phyloP scores from a whole-genome alignment of 1,140 invertebrate genomes.

The Drosophila yakuba region DNA sequence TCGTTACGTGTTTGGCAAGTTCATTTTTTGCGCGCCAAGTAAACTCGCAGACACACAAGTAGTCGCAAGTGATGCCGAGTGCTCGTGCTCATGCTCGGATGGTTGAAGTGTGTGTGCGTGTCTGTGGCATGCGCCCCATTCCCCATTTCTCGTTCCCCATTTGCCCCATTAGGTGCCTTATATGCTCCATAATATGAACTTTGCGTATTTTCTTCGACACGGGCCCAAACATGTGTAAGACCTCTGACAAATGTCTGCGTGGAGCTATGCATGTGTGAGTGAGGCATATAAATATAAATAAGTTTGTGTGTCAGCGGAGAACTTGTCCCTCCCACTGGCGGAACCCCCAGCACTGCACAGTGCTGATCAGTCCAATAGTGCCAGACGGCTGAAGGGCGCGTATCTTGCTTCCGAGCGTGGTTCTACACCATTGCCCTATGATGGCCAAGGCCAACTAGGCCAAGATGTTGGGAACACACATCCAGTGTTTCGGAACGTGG shows the following conservation, averaged over 20 bases:
- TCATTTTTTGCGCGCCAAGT: slow-evolving; percentile 76
- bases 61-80: slow-evolving; percentile 64
- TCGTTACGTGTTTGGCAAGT: slow-evolving; percentile 82
- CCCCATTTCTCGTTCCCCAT: slow-evolving; percentile 26
- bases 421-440: too few relatives aligned
- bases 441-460: too few relatives aligned
- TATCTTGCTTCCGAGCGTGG: too few relatives aligned
- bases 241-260: slow-evolving; percentile 13
- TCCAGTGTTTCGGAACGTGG: not conserved
- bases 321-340: not conserved
- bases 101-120: slow-evolving; percentile 53
- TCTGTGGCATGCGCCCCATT: slow-evolving; percentile 68
- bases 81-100: slow-evolving; percentile 16
- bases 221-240: slow-evolving; percentile 52
- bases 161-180: slow-evolving; percentile 68
- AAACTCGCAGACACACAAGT: slow-evolving; percentile 52
- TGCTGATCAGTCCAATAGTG: not conserved
- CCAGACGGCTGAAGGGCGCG: too few relatives aligned
- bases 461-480: too few relatives aligned
- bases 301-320: slow-evolving; percentile 6
- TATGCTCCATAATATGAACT: slow-evolving; percentile 67
- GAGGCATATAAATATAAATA: slow-evolving; percentile 17
- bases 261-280: slow-evolving; percentile 3
- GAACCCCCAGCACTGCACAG: too few relatives aligned
- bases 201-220: slow-evolving; percentile 26